These are phyloP conservation scores for Narcine bancroftii DNA, from an alignment of 2,113 vertebrate species.

Conservation along the genomic window DNA sequence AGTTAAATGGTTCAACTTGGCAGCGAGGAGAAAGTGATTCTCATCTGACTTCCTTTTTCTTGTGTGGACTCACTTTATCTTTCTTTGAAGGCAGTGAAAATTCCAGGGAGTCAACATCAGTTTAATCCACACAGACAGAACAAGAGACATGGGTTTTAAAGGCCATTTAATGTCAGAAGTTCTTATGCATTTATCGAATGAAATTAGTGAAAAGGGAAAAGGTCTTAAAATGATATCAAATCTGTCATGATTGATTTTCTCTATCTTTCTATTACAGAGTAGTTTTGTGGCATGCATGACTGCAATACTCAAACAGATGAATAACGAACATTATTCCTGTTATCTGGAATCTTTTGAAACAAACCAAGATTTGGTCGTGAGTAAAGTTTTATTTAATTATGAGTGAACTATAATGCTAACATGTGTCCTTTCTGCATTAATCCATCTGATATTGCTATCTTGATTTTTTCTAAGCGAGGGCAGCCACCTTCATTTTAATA, in stretches of 20 bases:
- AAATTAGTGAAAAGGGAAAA: conserved; percentile 45
- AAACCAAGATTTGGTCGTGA: conserved; percentile 82
- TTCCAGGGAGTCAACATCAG: background rate
- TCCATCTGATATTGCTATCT: background rate
- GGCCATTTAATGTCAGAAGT: conserved; percentile 38
- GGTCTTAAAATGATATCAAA: background rate
- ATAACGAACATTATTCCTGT: conserved; percentile 74
- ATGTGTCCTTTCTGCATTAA: background rate
- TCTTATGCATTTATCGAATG: conserved; percentile 60
- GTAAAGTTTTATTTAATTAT: conserved; percentile 42
- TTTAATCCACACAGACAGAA: background rate
- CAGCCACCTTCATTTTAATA: background rate
- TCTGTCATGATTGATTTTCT: conserved; percentile 4
- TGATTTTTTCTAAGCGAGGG: background rate
- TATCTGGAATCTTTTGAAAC: conserved; percentile 86
- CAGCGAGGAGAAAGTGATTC: background rate
- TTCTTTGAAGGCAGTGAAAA: background rate
- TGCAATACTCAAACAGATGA: conserved; percentile 89
- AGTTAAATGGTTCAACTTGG: too few relatives aligned
- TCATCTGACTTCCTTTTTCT: background rate
- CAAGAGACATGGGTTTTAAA: background rate
- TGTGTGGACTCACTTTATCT: background rate
- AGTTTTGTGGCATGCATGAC: conserved; percentile 96
- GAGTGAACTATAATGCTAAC: background rate
- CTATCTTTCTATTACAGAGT: conserved; percentile 62